phyloP scores from a whole-genome alignment of 2,888 invertebrate genomes.

The Glaucopsyche alexis region DNA sequence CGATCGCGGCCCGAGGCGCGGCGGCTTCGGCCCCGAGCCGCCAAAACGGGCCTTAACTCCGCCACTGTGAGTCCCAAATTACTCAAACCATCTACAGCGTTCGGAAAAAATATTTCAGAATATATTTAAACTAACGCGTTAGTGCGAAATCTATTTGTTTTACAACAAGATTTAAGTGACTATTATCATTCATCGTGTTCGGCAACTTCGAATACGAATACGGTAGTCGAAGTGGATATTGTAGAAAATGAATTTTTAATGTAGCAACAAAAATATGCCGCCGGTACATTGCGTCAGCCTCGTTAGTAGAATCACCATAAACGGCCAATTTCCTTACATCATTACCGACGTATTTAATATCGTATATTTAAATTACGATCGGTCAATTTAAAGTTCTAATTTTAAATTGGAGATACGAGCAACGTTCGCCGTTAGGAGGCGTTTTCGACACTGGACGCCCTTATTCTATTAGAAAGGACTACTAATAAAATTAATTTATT shows the following conservation, averaged over 20 bases:
- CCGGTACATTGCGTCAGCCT: constrained; percentile 45
- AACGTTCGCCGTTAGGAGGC: constrained; percentile 57
- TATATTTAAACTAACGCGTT: constrained; percentile 68
- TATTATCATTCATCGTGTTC: constrained; percentile 40
- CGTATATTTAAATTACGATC: constrained; percentile 74
- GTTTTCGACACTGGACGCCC: constrained; percentile 50
- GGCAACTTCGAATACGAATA: constrained; percentile 31
- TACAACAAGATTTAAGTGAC: constrained; percentile 59
- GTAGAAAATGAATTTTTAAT: not conserved
- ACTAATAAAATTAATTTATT: constrained; percentile 79
- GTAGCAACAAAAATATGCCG: not conserved
- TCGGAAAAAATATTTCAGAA: constrained; percentile 71
- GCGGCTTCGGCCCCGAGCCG: constrained; percentile 43
- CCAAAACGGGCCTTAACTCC: constrained; percentile 44
- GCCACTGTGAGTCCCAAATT: constrained; percentile 45
- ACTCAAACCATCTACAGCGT: constrained; percentile 37
- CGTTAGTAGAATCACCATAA: constrained; percentile 62
- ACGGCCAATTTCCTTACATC: constrained; percentile 58
- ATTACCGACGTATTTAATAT: constrained; percentile 62
- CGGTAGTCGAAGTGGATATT: constrained; percentile 38
- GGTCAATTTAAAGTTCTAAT: constrained; percentile 73
- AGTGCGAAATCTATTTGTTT: constrained; percentile 76
- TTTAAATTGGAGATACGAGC: constrained; percentile 70
- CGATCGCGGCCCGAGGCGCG: constrained; percentile 72
- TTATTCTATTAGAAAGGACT: constrained; percentile 75